These are phyloP conservation scores for Furcula furcula DNA, from an alignment of 2,888 invertebrate genomes.

Conservation along the genomic window DNA sequence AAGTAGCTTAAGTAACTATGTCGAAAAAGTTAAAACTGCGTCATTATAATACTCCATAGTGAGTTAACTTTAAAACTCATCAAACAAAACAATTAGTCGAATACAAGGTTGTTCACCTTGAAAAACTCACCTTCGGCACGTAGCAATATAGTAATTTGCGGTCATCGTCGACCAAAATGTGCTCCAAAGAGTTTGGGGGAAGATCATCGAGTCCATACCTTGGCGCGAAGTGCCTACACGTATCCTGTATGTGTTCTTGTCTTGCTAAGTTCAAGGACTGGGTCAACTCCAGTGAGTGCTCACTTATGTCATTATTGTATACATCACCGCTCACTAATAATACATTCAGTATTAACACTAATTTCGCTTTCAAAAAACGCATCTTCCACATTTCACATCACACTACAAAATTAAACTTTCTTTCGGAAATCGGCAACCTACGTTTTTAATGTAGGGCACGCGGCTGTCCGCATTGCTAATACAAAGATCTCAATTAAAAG, in stretches of 20 bases:
- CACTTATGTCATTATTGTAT: constrained; percentile 46
- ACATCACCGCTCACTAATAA: constrained; percentile 52
- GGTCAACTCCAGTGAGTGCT: constrained; percentile 80
- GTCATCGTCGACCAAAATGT: constrained; percentile 91
- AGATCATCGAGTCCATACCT: constrained; percentile 67
- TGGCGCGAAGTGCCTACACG: constrained; percentile 79
- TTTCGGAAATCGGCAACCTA: constrained; percentile 47
- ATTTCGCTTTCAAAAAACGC: constrained; percentile 40
- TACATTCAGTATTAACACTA: constrained; percentile 51
- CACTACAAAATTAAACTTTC: constrained; percentile 59
- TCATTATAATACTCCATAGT: not conserved
- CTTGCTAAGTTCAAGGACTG: constrained; percentile 84
- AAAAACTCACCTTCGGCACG: constrained; percentile 91
- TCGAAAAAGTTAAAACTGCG: constrained; percentile 2
- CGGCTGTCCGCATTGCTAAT: constrained; percentile 9
- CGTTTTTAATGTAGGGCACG: constrained; percentile 61
- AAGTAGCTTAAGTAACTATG: constrained; percentile 8
- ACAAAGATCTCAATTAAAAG: constrained; percentile 9
- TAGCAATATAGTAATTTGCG: constrained; percentile 95
- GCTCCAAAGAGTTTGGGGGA: constrained; percentile 84
- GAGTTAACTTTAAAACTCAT: not conserved
- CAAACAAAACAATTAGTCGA: not conserved
- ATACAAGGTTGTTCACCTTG: not conserved
- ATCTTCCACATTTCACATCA: constrained; percentile 51
- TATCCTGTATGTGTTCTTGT: constrained; percentile 83